Evolutionary conservation across 2,888 invertebrate species (phyloP).

Genomic region (Aquatica leii): DNA sequence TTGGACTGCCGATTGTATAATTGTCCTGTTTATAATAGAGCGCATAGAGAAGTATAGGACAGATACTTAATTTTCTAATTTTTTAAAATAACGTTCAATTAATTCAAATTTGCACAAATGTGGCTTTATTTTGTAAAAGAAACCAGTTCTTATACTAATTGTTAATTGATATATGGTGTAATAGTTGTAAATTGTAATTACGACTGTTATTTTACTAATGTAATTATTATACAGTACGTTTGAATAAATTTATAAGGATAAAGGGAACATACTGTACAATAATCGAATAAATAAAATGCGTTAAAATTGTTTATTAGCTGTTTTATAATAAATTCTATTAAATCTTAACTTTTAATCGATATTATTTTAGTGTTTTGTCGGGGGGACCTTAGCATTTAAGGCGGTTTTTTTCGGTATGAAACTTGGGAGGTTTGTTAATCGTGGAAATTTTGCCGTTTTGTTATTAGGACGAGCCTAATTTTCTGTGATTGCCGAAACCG

Average conservation of each 20-base stretch:
- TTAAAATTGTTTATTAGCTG: slow-evolving; percentile 37
- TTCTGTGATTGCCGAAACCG: too few species aligned
- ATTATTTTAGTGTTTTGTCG: slow-evolving; percentile 7
- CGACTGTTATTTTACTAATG: slow-evolving; percentile 23
- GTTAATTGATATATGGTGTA: slow-evolving; percentile 24
- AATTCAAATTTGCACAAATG: slow-evolving; percentile 23
- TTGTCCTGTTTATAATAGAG: neutral
- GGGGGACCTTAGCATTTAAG: neutral
- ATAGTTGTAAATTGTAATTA: slow-evolving; percentile 29
- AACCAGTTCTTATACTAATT: slow-evolving; percentile 14
- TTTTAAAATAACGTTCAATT: neutral
- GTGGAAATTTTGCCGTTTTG: too few species aligned
- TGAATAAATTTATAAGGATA: neutral
- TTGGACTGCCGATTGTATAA: slow-evolving; percentile 6
- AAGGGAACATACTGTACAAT: slow-evolving; percentile 22
- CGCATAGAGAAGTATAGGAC: neutral
- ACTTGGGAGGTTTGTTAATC: too few species aligned
- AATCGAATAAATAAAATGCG: slow-evolving; percentile 23
- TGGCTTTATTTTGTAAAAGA: slow-evolving; percentile 10
- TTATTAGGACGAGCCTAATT: too few species aligned
- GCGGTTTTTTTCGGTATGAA: neutral
- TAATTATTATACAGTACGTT: slow-evolving; percentile 24
- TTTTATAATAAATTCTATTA: slow-evolving; percentile 34
- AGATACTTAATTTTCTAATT: slow-evolving; percentile 13
- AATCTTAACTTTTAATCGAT: slow-evolving; percentile 6